phyloP scores from a whole-genome alignment of 2,888 invertebrate species.

The Lepetodrilus schrolli region DNA sequence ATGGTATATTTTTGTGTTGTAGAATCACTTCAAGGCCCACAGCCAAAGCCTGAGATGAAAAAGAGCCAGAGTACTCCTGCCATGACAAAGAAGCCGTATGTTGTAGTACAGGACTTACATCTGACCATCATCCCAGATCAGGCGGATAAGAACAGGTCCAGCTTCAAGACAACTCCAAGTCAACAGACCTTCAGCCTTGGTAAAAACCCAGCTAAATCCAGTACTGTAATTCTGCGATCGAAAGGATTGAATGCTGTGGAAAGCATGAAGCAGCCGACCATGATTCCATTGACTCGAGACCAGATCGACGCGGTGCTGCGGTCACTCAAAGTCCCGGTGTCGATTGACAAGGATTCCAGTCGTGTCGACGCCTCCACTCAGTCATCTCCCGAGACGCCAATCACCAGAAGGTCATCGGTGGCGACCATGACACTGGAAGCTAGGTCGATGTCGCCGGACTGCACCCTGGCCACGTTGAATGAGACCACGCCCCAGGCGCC shows the following conservation, averaged over 20 bases:
- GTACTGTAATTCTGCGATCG: not conserved
- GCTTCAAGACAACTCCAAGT: not conserved
- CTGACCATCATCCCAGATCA: conserved; percentile 8
- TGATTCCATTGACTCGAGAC: conserved; percentile 59
- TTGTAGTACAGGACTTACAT: conserved; percentile 11
- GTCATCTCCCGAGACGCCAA: conserved; percentile 38
- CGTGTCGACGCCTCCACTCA: conserved; percentile 47
- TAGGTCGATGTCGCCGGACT: conserved; percentile 38
- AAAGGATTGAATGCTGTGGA: not conserved
- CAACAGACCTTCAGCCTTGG: not conserved
- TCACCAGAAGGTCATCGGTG: not conserved
- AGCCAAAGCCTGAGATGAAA: not conserved
- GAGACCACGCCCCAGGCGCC: conserved; percentile 39
- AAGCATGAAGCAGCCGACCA: conserved; percentile 46
- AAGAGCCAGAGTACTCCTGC: conserved; percentile 2
- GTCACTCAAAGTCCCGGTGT: conserved; percentile 62
- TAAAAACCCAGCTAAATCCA: not conserved
- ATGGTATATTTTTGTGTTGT: too few relatives aligned
- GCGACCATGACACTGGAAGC: conserved; percentile 7
- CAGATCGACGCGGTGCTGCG: conserved; percentile 64
- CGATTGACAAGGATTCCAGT: conserved; percentile 39
- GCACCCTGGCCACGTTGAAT: conserved; percentile 38
- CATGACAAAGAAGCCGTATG: not conserved
- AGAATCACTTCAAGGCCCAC: conserved; percentile 3
- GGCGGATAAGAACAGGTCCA: not conserved